Conservation (phyloP, 1,140 invertebrate genomes). For the Drosophila teissieri region DNA sequence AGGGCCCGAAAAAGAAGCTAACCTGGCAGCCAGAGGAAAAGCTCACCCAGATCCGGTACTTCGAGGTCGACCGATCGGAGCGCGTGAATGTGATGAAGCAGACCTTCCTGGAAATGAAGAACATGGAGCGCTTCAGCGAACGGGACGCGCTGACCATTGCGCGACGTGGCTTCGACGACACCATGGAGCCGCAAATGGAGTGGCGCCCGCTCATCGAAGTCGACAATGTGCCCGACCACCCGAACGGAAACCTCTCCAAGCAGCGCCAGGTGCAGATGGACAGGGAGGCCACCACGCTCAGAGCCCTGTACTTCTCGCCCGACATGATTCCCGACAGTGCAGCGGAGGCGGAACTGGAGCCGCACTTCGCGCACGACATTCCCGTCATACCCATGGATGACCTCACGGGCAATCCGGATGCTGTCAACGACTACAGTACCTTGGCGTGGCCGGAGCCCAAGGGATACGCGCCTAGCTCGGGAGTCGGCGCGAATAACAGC, state of each 20-base stretch:
- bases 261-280: slow-evolving; percentile 94
- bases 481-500: background rate
- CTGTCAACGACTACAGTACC: slow-evolving; percentile 90
- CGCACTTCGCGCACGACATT: slow-evolving; percentile 90
- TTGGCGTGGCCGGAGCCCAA: slow-evolving; percentile 93
- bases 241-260: slow-evolving; percentile 91
- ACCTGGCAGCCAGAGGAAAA: slow-evolving; percentile 93
- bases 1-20: slow-evolving; percentile 92
- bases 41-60: slow-evolving; percentile 93
- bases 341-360: slow-evolving; percentile 93
- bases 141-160: slow-evolving; percentile 91
- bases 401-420: slow-evolving; percentile 91
- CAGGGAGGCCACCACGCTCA: slow-evolving; percentile 92
- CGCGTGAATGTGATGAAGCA: slow-evolving; percentile 96
- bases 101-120: slow-evolving; percentile 94
- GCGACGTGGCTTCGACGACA: slow-evolving; percentile 91
- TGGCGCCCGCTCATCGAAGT: slow-evolving; percentile 90
- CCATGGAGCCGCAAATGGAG: slow-evolving; percentile 90
- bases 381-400: slow-evolving; percentile 95
- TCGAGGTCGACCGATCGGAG: slow-evolving; percentile 97
- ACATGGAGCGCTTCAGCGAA: slow-evolving; percentile 94
- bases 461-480: slow-evolving; percentile 84
- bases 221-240: slow-evolving; percentile 86
- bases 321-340: slow-evolving; percentile 94
- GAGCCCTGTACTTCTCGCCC: slow-evolving; percentile 93